phyloP scores from a whole-genome alignment of 2,797 vertebrate species.

The Notoglanidium macrostoma region DNA sequence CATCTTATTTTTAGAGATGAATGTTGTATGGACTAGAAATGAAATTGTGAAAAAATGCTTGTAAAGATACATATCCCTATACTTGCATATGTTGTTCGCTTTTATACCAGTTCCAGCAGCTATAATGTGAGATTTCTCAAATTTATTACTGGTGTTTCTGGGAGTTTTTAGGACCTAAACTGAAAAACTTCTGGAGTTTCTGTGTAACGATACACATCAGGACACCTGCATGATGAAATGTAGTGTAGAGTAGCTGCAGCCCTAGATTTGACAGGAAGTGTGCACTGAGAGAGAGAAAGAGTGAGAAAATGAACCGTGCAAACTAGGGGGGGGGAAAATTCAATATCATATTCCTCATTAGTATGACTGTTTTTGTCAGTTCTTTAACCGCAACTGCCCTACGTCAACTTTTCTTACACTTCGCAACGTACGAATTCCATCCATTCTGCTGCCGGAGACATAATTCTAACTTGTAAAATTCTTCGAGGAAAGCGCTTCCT shows the following conservation, averaged over 20 bases:
- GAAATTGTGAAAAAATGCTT: neutral
- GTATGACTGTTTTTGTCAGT: neutral
- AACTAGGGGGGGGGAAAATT: neutral
- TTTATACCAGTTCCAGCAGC: neutral
- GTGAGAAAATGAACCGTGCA: neutral
- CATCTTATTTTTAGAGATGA: neutral
- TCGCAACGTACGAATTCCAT: neutral
- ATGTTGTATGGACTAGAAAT: fast-evolving
- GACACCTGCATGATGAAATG: slow-evolving; percentile 29
- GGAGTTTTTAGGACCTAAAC: neutral
- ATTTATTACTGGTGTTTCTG: neutral
- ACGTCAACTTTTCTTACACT: neutral
- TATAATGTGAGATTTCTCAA: too few species aligned
- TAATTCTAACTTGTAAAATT: neutral
- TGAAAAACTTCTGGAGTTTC: neutral
- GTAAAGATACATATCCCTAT: neutral
- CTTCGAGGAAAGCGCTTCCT: too few species aligned
- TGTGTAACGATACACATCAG: neutral
- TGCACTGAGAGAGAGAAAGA: neutral
- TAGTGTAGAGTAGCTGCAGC: slow-evolving; percentile 3
- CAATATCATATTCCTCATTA: neutral
- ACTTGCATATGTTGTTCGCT: neutral
- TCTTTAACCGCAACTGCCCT: neutral
- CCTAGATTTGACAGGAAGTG: slow-evolving; percentile 24
- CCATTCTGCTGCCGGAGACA: neutral